Base-by-base conservation (phyloP, 2,888 invertebrate species). In the Allophyes oxyacanthae region DNA sequence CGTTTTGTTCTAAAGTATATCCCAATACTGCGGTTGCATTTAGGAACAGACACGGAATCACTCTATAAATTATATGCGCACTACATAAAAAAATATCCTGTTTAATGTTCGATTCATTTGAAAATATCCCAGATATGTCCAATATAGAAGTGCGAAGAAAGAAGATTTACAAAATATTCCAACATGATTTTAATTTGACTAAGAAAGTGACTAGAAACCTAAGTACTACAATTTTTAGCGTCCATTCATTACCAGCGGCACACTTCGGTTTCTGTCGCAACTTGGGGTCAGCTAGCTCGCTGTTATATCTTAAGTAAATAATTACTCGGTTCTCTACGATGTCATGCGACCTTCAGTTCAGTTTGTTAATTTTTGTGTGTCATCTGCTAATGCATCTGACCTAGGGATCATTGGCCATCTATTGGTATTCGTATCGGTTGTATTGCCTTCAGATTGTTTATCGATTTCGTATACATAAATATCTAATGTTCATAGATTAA, bases 281-380 rank as follows among this genome's bases (percentile, higher is more conserved):
- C 44, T 8, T 41, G 25, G 55, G 55, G 59, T 68, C 64, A 68
- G 51, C 42, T 42, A 42, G 40, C 51, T 52, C 32, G 34, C 54
- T 56, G 58, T 55, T 62, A 55, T 58, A 66, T 72, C 65, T 72
- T 72, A 60, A 42, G 61, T 60, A 74, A 74, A 74, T 72, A 74
- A 69, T 72, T 57, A 57, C 60, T 58, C 42, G 49, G 50, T 34
- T 40, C 34, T 40, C 34, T 40, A 41, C 51, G 64, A 48, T 53
- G 62, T 44, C 38, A 46, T 36, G 46, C 13, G 53, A 60, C 72
- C 75, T 72, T 64, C 59, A 10, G 30, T 3, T 6, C 13, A 51
- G 43, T 68, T 68, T 61, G 56, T 58, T 54, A 64, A 56, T 60
- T 55, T 72, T 64, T 64, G 57, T 64, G 38, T 66, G 64, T 75